Conservation (phyloP, 1,140 invertebrate species). For the Drosophila obscura region DNA sequence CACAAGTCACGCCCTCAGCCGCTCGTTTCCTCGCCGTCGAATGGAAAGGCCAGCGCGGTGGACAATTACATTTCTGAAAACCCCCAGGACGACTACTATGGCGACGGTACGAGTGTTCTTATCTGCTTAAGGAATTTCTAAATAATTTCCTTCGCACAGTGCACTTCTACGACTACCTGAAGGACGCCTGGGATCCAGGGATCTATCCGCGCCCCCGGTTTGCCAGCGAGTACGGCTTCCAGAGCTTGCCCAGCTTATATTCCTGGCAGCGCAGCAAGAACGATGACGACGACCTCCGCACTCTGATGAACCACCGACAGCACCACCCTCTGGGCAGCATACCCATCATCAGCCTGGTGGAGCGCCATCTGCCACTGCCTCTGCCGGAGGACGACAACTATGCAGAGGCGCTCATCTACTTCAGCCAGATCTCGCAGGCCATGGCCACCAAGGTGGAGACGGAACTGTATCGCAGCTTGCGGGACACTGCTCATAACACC, state of each 20-base stretch:
- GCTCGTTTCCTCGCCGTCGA: slow-evolving; percentile 93
- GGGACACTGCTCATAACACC: slow-evolving; percentile 89
- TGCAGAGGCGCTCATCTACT: slow-evolving; percentile 87
- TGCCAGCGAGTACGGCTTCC: slow-evolving; percentile 97
- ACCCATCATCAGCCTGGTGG: slow-evolving; percentile 86
- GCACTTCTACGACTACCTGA: slow-evolving; percentile 96
- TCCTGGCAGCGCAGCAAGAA: slow-evolving; percentile 85
- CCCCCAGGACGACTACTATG: slow-evolving; percentile 92
- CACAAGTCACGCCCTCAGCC: slow-evolving; percentile 63
- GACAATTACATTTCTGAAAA: slow-evolving; percentile 89
- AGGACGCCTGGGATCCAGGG: slow-evolving; percentile 91
- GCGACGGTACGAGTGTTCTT: slow-evolving; percentile 89
- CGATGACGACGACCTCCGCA: slow-evolving; percentile 86
- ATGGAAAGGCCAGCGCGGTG: slow-evolving; percentile 92
- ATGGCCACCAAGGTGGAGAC: slow-evolving; percentile 94
- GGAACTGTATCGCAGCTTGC: slow-evolving; percentile 92
- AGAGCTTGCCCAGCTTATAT: slow-evolving; percentile 91
- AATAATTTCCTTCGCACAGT: slow-evolving; percentile 85
- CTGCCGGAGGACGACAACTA: slow-evolving; percentile 84
- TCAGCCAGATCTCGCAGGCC: slow-evolving; percentile 94
- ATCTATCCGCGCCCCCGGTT: slow-evolving; percentile 93
- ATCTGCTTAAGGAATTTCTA: neutral
- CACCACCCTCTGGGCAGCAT: slow-evolving; percentile 90
- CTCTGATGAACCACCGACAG: slow-evolving; percentile 90
- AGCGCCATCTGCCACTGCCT: slow-evolving; percentile 86